A percentile compares a stretch with the other conserved stretches of the same genome.
Conservation (phyloP, 2,888 invertebrate genomes). For the Drosophila rellima region DNA sequence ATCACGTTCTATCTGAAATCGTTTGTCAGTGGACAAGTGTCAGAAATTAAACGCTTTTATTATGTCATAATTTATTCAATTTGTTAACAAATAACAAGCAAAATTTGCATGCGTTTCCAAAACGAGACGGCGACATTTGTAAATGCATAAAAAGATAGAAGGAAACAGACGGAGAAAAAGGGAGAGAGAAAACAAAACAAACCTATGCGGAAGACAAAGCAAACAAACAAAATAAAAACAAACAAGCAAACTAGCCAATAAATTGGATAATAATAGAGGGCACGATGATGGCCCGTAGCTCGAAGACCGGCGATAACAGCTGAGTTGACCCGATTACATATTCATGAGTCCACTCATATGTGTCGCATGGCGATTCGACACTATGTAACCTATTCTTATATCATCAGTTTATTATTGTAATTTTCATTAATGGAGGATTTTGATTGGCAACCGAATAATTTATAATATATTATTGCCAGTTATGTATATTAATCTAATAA, state of each 20-base stretch:
- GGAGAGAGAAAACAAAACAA: conserved; percentile 32
- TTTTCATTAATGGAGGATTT: conserved; percentile 2
- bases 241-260: conserved; percentile 55
- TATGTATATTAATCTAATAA: no score
- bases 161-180: conserved; percentile 13
- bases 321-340: conserved; percentile 64
- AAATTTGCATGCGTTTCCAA: conserved; percentile 64
- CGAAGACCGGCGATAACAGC: conserved; percentile 35
- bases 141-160: conserved; percentile 9
- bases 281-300: conserved; percentile 8
- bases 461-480: no score
- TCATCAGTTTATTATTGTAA: conserved; percentile 13
- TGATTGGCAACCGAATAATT: not conserved
- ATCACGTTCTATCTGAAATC: conserved; percentile 21
- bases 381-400: conserved; percentile 42
- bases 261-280: conserved; percentile 64
- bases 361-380: conserved; percentile 31
- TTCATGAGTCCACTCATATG: conserved; percentile 56
- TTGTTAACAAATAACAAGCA: conserved; percentile 61
- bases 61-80: conserved; percentile 71
- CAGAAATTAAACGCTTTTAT: conserved; percentile 43
- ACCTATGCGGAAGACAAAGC: conserved; percentile 28
- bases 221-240: conserved; percentile 37
- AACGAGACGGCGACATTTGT: conserved; percentile 15
- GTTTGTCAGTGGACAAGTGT: conserved; percentile 14